Evolutionary conservation across 2,113 vertebrate genomes (phyloP).

Genomic region (Lota lota): DNA sequence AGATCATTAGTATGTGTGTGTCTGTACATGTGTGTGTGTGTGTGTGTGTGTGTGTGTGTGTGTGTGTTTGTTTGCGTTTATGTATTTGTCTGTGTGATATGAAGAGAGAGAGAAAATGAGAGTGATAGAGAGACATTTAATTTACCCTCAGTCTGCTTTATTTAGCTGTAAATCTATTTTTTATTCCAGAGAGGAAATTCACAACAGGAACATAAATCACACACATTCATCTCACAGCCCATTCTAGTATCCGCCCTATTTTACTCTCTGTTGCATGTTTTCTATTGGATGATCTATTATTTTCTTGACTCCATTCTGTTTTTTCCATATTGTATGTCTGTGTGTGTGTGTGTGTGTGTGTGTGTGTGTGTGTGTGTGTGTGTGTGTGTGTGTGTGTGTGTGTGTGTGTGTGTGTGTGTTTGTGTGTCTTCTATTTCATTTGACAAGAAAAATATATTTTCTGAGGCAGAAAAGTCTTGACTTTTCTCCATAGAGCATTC

Average conservation of each 20-base stretch:
- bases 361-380: neutral
- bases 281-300: too few relatives aligned
- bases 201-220: constrained; percentile 31
- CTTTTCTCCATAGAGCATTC: too few relatives aligned
- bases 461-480: too few relatives aligned
- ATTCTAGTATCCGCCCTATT: neutral
- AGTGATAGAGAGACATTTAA: neutral
- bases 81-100: neutral
- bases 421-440: neutral
- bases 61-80: neutral
- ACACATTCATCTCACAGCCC: constrained; percentile 19
- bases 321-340: neutral
- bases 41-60: neutral
- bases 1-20: neutral
- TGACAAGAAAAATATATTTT: too few relatives aligned
- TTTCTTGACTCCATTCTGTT: too few relatives aligned
- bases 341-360: neutral
- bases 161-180: constrained; percentile 31
- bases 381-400: constrained; percentile 1
- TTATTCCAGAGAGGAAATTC: constrained; percentile 46
- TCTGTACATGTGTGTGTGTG: neutral
- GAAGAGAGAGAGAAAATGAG: neutral
- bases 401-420: neutral
- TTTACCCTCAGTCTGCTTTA: constrained; percentile 1
- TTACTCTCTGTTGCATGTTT: neutral